Evolutionary conservation across 2,113 vertebrate genomes (phyloP), one percentile per base, ranked within the genome.

Genomic region (Eira barbara): DNA sequence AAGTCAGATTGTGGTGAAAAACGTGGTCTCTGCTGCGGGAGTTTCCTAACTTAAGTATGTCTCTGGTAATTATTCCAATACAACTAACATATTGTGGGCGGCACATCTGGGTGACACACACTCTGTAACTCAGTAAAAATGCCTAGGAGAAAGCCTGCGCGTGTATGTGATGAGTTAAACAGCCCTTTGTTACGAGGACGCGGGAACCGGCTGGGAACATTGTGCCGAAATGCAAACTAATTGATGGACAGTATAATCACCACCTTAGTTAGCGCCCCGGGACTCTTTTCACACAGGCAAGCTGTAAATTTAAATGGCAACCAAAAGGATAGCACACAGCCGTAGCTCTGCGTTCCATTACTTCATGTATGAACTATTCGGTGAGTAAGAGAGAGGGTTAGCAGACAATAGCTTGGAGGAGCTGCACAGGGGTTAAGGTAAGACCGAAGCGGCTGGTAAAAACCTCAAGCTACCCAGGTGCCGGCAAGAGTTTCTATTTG

Each of bases 321-420:
- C 83, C 92, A 67, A 89, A 88, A 95, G 92, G 63, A 65, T 65
- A 96, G 57, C 52, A 31, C 59, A 81, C 69, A 86, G 71, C 84
- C 92, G 91, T 84, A 92, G 92, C 91, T 85, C 80, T 59, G 61
- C 6, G 21, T 97, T 96, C 94, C 89, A 93, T 98, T 83, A 98
- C 95, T 97, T 98, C 98, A 98, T 67, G 31, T 94, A 86, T 88
- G 95, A 98, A 97, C 92, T 97, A 98, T 97, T 96, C 81, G 84
- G 71, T 21, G 42, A 94, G 63, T 61, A 65, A 97, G 94, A 96
- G 92, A 83, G 59, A 91, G 36, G 49, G 34, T 96, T 97, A 93
- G 86, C 57, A 97, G 95, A 97, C 91, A 85, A 93, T 71, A 93
- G 80, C 95, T 86, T 34, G 55, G 92, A 97, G 89, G 59, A 84